Conservation (phyloP, 2,113 vertebrate species). For the Anoura caudifer region DNA sequence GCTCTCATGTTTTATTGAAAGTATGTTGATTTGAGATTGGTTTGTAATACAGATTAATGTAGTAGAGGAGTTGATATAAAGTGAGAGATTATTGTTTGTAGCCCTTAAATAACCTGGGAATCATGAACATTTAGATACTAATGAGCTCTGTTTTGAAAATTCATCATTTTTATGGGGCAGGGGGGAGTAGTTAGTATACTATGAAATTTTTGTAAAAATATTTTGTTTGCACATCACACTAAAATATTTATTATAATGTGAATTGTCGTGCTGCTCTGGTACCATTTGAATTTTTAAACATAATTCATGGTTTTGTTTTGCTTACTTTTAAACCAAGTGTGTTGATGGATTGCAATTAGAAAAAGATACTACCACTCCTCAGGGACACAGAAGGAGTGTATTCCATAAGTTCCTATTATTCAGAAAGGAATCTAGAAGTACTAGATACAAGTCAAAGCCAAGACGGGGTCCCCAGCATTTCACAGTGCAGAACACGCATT, state of each 20-base stretch:
- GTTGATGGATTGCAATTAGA: neutral
- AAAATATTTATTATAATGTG: neutral
- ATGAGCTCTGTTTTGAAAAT: neutral
- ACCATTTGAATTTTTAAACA: neutral
- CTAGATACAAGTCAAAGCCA: neutral
- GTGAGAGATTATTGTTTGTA: neutral
- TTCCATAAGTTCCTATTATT: neutral
- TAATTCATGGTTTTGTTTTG: neutral
- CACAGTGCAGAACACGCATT: neutral
- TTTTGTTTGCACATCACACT: neutral
- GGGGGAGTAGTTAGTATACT: neutral
- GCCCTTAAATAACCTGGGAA: neutral
- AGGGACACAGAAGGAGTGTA: neutral
- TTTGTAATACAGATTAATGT: neutral
- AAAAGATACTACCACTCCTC: neutral
- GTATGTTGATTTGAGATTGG: neutral
- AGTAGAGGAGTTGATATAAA: neutral
- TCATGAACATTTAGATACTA: neutral
- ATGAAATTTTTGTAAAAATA: conserved; percentile 20
- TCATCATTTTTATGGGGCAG: neutral
- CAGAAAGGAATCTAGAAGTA: neutral
- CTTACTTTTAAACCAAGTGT: conserved; percentile 6
- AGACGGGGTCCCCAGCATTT: neutral
- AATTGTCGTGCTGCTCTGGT: neutral
- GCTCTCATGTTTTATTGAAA: neutral